A percentile compares a stretch with the other conserved stretches of the same genome.
These are phyloP conservation scores for Natrix natrix DNA, from an alignment of 2,797 vertebrate genomes.

Conservation along the genomic window DNA sequence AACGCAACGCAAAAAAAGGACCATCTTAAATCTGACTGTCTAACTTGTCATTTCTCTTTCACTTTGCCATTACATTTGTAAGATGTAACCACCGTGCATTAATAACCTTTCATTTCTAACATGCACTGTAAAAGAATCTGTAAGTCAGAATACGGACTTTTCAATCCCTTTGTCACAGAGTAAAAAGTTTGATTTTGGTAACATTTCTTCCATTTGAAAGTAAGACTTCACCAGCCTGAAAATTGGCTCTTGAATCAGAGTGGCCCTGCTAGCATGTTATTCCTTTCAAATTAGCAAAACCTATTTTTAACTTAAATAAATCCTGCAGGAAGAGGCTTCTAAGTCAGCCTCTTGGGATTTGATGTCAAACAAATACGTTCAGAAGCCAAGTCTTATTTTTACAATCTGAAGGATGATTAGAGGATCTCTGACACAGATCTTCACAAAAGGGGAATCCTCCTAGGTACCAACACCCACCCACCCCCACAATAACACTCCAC, in stretches of 20 bases:
- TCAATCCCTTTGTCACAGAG: not conserved
- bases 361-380: slow-evolving; percentile 27
- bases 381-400: slow-evolving; percentile 11
- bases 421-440: not conserved
- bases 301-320: not conserved
- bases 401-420: not conserved
- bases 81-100: not conserved
- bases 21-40: not conserved
- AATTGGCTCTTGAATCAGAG: slow-evolving; percentile 14
- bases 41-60: not conserved
- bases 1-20: not conserved
- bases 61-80: not conserved
- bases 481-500: not conserved
- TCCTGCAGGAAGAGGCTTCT: slow-evolving; percentile 45
- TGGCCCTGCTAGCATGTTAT: not conserved
- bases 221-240: slow-evolving; percentile 13
- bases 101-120: not conserved
- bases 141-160: not conserved
- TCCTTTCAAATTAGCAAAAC: slow-evolving; percentile 53
- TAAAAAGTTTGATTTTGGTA: slow-evolving; percentile 22
- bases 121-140: not conserved
- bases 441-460: slow-evolving; percentile 9
- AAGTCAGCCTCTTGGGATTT: slow-evolving; percentile 35
- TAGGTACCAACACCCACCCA: not conserved
- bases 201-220: slow-evolving; percentile 34